Evolutionary conservation across 1,140 invertebrate genomes (phyloP).

Genomic region (Trichonephila clavipes): DNA sequence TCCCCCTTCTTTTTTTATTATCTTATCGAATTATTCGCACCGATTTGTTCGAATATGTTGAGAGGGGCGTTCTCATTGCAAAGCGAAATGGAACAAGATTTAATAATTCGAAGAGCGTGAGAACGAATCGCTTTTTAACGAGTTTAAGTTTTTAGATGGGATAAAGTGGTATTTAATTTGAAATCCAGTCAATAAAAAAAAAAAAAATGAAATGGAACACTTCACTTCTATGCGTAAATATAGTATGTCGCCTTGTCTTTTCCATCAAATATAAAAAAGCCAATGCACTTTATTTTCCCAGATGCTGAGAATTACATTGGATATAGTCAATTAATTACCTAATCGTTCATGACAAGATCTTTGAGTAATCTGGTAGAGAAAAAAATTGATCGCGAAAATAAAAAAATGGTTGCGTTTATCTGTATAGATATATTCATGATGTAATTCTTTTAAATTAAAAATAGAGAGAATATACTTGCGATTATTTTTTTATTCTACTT

Average conservation of each 20-base stretch:
- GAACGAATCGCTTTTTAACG: neutral
- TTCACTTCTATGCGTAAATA: neutral
- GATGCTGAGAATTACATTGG: neutral
- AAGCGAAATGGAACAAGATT: neutral
- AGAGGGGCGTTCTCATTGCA: neutral
- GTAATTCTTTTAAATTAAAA: too few species aligned
- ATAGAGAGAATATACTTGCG: too few species aligned
- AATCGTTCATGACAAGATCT: neutral
- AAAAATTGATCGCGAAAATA: neutral
- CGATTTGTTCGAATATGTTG: neutral
- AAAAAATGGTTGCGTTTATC: neutral
- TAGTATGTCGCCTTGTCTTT: neutral
- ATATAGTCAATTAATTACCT: neutral
- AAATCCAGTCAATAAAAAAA: neutral
- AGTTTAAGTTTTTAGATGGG: neutral
- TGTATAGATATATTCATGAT: neutral
- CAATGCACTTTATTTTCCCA: neutral
- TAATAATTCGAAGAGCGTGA: constrained; percentile 1
- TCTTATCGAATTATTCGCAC: neutral
- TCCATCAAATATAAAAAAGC: neutral
- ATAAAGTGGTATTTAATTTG: neutral
- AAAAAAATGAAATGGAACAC: neutral
- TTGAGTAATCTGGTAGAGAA: neutral
- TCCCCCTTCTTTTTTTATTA: neutral
- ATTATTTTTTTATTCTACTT: too few species aligned